Base-by-base conservation (phyloP, 2,888 invertebrate species). In the Magallana nippona region DNA sequence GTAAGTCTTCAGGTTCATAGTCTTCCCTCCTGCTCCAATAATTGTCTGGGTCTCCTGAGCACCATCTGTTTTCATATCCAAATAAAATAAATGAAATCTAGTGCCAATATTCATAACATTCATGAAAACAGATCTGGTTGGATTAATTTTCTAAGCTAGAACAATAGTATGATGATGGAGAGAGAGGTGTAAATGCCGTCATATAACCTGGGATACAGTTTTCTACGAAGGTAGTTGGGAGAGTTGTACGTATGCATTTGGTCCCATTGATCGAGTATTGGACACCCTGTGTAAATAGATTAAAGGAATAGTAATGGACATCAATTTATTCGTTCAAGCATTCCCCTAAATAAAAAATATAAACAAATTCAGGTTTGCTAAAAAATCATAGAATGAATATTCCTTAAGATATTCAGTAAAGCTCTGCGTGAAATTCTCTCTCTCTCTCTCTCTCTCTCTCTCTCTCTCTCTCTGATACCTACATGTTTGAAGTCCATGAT, bases 221-320 rank as follows among this genome's bases (percentile, higher is more conserved):
- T 80, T 82, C 79, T 5, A 32, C 17, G 60, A 82, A 84, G 44
- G 44, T 44, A 32, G 63, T 2, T 27, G 79, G 71, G 2, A 86
- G 82, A 22, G 79, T 71, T 15, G 83, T 84, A 62, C 78, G 82
- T n/a, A 60, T 82, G 60, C 85, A 86, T 10, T 55, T 77, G 1
- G 82, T 83, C 10, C 82, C 84, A 78, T 83, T 80, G 10, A 80
- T 78, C 60, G 84, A 82, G 56, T 86, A 86, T 81, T 86, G 85
- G 15, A 86, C 57, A 27, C 85, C 85, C 85, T 86, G 60, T 44
- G 3, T 44, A 44, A 44, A 8, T 8, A 8, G 44, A 8, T 44
- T 3, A 44, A 44, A 44, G 44, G 5, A 44, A 44, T 8, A 19
- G 10, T 8, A 5, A 19, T 10, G 62, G 62, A 62, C 13, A 10